Evolutionary conservation across 1,140 invertebrate genomes (phyloP).

Genomic region (Argopecten irradians): DNA sequence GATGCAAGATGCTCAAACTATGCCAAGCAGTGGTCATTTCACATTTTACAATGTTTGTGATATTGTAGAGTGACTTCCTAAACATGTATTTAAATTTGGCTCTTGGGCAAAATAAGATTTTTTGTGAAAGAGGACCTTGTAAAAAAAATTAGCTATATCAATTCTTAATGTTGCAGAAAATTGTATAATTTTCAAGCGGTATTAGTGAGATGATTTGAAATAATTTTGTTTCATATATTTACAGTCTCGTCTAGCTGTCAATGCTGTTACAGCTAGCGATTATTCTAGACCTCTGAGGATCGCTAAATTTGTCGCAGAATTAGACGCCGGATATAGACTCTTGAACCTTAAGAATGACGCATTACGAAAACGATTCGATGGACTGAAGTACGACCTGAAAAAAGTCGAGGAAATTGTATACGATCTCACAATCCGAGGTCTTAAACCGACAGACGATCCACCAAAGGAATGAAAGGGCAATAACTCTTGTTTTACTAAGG

Average conservation of each 20-base stretch:
- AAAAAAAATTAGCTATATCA: too few species aligned
- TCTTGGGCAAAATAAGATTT: too few species aligned
- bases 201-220: not conserved
- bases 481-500: not conserved
- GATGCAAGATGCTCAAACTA: too few species aligned
- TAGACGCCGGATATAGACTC: constrained; percentile 91
- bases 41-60: too few species aligned
- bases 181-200: too few species aligned
- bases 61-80: too few species aligned
- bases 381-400: constrained; percentile 94
- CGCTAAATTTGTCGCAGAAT: constrained; percentile 88
- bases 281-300: constrained; percentile 89
- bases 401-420: constrained; percentile 97
- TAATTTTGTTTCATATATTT: constrained; percentile 52
- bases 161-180: too few species aligned
- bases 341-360: constrained; percentile 94
- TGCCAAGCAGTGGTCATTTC: too few species aligned
- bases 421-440: constrained; percentile 90
- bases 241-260: constrained; percentile 86
- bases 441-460: constrained; percentile 77
- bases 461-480: constrained; percentile 33
- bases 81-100: too few species aligned
- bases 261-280: constrained; percentile 91
- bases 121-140: too few species aligned
- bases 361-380: constrained; percentile 91